Percentiles rank a stretch among this genome's conserved stretches.
Evolutionary conservation across 2,113 vertebrate genomes (phyloP).

Genomic region (Xiphias gladius): DNA sequence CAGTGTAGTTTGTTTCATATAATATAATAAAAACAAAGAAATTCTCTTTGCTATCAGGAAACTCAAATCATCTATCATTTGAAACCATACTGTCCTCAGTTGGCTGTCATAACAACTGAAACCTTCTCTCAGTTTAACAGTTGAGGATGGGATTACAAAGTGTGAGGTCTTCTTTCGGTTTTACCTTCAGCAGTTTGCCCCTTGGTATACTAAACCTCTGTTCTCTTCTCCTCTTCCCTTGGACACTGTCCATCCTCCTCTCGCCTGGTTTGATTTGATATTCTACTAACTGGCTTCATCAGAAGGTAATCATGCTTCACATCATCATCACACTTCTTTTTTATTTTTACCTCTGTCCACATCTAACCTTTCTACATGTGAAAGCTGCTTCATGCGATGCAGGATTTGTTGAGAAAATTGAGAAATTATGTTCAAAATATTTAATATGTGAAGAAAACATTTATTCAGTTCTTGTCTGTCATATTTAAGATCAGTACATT

Average conservation of each 20-base stretch:
- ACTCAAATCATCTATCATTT: conserved; percentile 29
- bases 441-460: background rate
- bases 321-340: conserved; percentile 59
- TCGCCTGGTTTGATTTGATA: conserved; percentile 81
- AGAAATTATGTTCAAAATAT: background rate
- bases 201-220: conserved; percentile 69
- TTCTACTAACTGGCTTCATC: conserved; percentile 82
- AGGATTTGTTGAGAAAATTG: background rate
- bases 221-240: conserved; percentile 78
- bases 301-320: conserved; percentile 93
- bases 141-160: conserved; percentile 61
- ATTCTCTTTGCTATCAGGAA: conserved; percentile 1
- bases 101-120: background rate
- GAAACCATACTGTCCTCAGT: conserved; percentile 43
- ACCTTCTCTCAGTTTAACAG: conserved; percentile 30
- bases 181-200: conserved; percentile 61
- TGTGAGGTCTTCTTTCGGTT: conserved; percentile 57
- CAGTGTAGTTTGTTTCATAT: conserved; percentile 2
- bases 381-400: conserved; percentile 21
- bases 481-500: background rate
- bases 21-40: background rate
- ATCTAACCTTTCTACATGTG: conserved; percentile 63
- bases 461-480: background rate
- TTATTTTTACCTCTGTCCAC: conserved; percentile 59
- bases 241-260: conserved; percentile 79